Base-by-base conservation (phyloP, 2,888 invertebrate genomes). In the Venusia cambrica region DNA sequence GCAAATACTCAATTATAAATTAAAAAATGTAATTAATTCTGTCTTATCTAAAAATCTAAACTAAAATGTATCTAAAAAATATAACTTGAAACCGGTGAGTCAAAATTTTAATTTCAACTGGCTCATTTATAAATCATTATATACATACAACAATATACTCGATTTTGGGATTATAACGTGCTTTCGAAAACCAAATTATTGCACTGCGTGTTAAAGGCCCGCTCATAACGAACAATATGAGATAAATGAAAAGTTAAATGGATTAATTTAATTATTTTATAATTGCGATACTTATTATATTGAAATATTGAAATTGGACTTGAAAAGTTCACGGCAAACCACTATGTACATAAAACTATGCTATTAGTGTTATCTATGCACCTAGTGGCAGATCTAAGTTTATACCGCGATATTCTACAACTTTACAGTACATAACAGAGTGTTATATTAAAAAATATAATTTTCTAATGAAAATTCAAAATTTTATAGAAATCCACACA, bases 41-140 rank as follows among this genome's bases (percentile, higher is more conserved):
- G 54, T 70, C 78, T 81, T 83, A 74, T 70, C 73, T 83, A 81
- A n/a, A n/a, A 73, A 71, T 54, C 79, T 78, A 81, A 68, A 64
- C 55, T 46, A 46, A 31, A 6, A 43, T 33, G 39, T 71, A 72
- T 54, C 73, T 71, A 73, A 52, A 71, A 69, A 65, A 59, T 65
- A 34, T 29, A 38, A 37, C 24, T 39, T 40, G 30, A 39, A 39
- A 39, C 30, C 21, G 25, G 29, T 30, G 13, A 22, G 26, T 40
- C 35, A 24, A 30, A 29, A 34, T 29, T 29, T 21, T 7, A 22
- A 57, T 62, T 62, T 60, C 54, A 61, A 68, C 62, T 62, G 64
- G 67, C 61, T 62, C 56, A 45, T 58, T 51, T 50, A 40, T 30
- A 45, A 57, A 57, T 54, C 84, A 73, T 78, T 85, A 85, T 85